A percentile compares a stretch with the other conserved stretches of the same genome.
These are phyloP conservation scores for Synergus laeviventris DNA, from an alignment of 2,888 invertebrate genomes.

Conservation along the genomic window DNA sequence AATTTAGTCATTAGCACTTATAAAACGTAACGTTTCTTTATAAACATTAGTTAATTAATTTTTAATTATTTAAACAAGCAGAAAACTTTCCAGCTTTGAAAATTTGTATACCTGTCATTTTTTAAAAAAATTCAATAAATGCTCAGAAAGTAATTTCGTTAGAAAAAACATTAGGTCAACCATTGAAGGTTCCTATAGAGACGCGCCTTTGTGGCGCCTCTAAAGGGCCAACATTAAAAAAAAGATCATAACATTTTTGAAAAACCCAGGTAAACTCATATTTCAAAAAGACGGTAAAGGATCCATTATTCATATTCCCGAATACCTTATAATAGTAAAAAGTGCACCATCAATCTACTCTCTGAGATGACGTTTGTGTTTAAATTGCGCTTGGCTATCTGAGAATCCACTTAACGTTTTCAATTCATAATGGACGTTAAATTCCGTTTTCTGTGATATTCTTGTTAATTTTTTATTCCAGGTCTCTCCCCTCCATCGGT, in stretches of 20 bases:
- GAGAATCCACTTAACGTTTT: constrained; percentile 1
- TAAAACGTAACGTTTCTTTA: too few species aligned
- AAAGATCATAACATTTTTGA: not conserved
- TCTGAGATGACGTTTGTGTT: not conserved
- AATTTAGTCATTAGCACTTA: too few species aligned
- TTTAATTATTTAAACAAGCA: too few species aligned
- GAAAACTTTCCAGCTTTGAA: too few species aligned
- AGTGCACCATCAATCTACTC: constrained; percentile 5
- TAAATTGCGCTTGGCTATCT: constrained; percentile 2
- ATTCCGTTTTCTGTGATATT: not conserved
- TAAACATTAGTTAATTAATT: too few species aligned
- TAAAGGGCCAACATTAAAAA: not conserved
- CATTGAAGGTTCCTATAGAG: too few species aligned
- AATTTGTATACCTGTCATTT: too few species aligned
- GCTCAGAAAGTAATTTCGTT: too few species aligned
- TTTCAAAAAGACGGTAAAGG: constrained; percentile 11
- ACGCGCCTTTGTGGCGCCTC: too few species aligned
- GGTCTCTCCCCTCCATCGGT: not conserved
- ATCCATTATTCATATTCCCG: constrained; percentile 13
- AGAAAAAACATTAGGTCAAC: too few species aligned
- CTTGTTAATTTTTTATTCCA: not conserved
- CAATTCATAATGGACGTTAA: constrained; percentile 8
- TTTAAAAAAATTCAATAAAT: too few species aligned
- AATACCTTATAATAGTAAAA: constrained; percentile 4
- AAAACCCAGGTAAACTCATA: not conserved